Percentiles rank a stretch among this genome's conserved stretches.
phyloP scores from a whole-genome alignment of 2,888 invertebrate genomes.

The Julus scanicus region DNA sequence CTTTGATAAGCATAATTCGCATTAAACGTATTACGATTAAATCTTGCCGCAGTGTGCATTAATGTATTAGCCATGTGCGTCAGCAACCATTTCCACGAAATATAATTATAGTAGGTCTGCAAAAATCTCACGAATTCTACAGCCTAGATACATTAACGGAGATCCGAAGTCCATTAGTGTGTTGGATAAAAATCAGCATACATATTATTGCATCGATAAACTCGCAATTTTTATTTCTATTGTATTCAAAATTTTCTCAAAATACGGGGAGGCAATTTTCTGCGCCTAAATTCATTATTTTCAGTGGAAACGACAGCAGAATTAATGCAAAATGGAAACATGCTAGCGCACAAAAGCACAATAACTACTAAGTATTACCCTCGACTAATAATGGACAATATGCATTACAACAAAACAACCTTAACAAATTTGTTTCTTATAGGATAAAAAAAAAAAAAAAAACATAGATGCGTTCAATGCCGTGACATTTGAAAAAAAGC shows the following conservation, averaged over 20 bases:
- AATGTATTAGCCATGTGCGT: too few relatives aligned
- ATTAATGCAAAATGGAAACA: background rate
- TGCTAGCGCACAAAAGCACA: background rate
- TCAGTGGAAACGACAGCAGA: background rate
- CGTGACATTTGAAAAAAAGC: background rate
- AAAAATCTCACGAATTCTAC: too few relatives aligned
- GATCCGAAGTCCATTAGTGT: background rate
- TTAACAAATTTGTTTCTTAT: background rate
- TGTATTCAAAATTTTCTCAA: background rate
- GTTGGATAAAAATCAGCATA: background rate
- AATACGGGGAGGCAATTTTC: background rate
- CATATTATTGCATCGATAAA: background rate
- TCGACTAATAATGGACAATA: background rate
- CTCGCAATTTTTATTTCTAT: background rate
- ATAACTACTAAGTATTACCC: background rate
- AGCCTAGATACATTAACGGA: background rate
- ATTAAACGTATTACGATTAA: too few relatives aligned
- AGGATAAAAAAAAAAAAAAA: background rate
- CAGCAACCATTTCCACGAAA: too few relatives aligned
- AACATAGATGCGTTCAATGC: background rate
- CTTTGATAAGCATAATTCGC: too few relatives aligned
- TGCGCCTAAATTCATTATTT: background rate
- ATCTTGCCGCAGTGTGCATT: too few relatives aligned
- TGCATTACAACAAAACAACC: background rate
- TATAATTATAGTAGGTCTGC: too few relatives aligned